Base-by-base conservation (phyloP, 2,797 vertebrate genomes). In the Schizopygopsis malacanthus region DNA sequence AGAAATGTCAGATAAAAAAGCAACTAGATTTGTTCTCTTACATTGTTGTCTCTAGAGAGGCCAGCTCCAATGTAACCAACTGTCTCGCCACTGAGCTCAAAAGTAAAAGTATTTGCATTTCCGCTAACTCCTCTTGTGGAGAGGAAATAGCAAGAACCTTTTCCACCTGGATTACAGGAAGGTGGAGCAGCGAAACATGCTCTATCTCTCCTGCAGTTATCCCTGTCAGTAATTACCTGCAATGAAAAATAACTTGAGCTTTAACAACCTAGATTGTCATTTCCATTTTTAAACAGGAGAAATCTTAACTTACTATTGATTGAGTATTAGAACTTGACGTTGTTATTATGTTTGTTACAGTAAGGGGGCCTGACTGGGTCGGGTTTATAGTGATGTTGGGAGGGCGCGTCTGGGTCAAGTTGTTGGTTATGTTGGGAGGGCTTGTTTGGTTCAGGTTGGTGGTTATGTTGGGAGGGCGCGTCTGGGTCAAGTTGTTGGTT, bases 71-170 rank as follows among this genome's bases (percentile, higher is more conserved):
- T 79, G 39, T 79, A 63, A 45, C 77, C 77, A 63, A 43, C 77
- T 28, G 77, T 25, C 39, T 79, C 77, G 4, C 77, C 77, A 79
- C 76, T 78, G 33, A 78, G 37, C 52, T 78, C 76, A 78, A 78
- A 78, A 6, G 20, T 59, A 16, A 59, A 41, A 41, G 25, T 16
- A 59, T 59, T 12, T n/a, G 20, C 3, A 79, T 4, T 45, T 28
- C 15, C 77, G 0, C 0, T 63, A n/a, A 45, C 15, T 28, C 13
- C 56, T 78, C 15, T 79, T 12, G 77, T 63, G 22, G 77, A 79
- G 3, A 79, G 54, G 15, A 79, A 79, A 78, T 15, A 79, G n/a
- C 77, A 63, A 15, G 77, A 43, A 25, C 9, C 20, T 28, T 25
- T 2, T 79, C 8, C 77, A 63, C 54, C 56, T 43, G 77, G 77